phyloP scores from a whole-genome alignment of 2,888 invertebrate species.

The Aphrophora alni region DNA sequence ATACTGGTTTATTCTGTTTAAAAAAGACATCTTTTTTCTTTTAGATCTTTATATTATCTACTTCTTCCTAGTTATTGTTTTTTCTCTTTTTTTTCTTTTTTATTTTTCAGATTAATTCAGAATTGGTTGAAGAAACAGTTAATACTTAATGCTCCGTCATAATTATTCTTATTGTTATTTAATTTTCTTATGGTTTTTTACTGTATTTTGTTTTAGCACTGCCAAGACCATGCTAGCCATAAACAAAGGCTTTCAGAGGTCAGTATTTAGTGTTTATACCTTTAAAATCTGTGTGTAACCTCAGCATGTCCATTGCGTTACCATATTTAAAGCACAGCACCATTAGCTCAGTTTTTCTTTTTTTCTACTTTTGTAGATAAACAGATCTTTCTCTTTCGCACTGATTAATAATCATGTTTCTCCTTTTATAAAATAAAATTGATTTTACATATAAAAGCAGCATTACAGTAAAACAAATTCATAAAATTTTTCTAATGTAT shows the following conservation, averaged over 20 bases:
- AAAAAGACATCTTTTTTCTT: too few species aligned
- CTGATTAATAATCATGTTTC: background rate
- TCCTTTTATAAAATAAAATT: background rate
- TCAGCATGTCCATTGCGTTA: constrained; percentile 23
- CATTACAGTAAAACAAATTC: background rate
- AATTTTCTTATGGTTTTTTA: constrained; percentile 58
- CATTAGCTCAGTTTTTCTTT: constrained; percentile 46
- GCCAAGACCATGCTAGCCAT: constrained; percentile 85
- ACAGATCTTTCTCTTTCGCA: background rate
- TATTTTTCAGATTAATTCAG: constrained; percentile 35
- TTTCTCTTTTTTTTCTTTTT: constrained; percentile 17
- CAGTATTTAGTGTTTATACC: constrained; percentile 62
- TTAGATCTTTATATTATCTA: background rate
- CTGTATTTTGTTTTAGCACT: constrained; percentile 71
- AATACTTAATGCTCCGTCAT: constrained; percentile 25
- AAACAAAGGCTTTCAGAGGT: constrained; percentile 85
- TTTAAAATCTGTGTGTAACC: constrained; percentile 52
- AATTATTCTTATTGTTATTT: constrained; percentile 35
- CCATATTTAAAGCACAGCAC: constrained; percentile 36
- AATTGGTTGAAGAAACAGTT: background rate
- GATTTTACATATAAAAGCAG: background rate
- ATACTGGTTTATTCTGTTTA: too few species aligned
- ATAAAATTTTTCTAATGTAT: too few species aligned
- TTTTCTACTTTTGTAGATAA: constrained; percentile 13
- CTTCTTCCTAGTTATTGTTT: constrained; percentile 14